Percentiles rank a stretch among this genome's conserved stretches.
phyloP scores from a whole-genome alignment of 2,113 vertebrate species.

The Silurus glanis region DNA sequence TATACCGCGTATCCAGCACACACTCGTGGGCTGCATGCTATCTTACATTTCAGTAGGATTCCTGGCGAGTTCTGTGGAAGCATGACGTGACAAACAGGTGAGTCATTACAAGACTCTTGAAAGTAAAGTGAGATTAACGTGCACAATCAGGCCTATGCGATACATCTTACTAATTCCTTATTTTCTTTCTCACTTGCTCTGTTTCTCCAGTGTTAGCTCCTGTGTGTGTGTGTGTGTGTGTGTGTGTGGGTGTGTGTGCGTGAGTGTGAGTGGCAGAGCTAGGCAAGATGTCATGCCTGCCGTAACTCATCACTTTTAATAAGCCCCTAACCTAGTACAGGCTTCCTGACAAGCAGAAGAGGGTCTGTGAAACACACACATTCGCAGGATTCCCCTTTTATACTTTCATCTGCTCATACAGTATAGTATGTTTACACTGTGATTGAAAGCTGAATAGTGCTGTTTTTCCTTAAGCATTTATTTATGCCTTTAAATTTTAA shows the following conservation, averaged over 20 bases:
- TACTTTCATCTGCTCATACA: not conserved
- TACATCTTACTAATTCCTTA: not conserved
- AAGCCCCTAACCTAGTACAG: constrained; percentile 34
- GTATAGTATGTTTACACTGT: not conserved
- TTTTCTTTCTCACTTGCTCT: constrained; percentile 22
- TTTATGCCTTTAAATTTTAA: not conserved
- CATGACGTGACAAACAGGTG: constrained; percentile 7
- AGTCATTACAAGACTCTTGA: not conserved
- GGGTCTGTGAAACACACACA: not conserved
- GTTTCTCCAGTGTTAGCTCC: constrained; percentile 7
- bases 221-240: constrained; percentile 6
- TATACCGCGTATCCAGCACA: too few relatives aligned
- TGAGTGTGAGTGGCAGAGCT: constrained; percentile 32
- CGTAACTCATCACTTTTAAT: constrained; percentile 46
- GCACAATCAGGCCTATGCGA: not conserved
- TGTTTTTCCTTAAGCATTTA: not conserved
- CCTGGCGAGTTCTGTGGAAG: not conserved
- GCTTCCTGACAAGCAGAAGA: constrained; percentile 16
- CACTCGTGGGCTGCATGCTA: not conserved
- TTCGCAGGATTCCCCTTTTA: not conserved
- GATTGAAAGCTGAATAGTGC: not conserved
- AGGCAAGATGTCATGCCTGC: constrained; percentile 40
- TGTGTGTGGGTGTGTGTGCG: constrained; percentile 2
- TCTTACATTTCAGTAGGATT: not conserved
- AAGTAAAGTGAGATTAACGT: constrained; percentile 38